Evolutionary conservation across 2,797 vertebrate genomes (phyloP), one percentile per base, ranked within the genome.

Genomic region (Myotis myotis): DNA sequence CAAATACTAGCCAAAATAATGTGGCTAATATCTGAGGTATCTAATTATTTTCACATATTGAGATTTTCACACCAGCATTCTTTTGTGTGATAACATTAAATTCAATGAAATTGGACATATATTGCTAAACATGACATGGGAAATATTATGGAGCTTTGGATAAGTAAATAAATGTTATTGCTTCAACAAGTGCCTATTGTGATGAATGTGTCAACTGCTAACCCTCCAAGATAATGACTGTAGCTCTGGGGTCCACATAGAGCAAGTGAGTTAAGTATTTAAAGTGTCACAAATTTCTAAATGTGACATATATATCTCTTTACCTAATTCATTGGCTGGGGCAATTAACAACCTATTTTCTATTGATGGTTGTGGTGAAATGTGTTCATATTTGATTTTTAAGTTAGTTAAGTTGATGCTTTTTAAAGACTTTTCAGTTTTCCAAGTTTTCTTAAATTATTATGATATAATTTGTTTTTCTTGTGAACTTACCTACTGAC

Each of bases 1-100:
- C 60, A 91, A 96, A 80, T 36, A 41, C 30, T 55, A 89, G 49
- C 70, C 93, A 57, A 76, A 87, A 70, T 68, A 66, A 83, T 4
- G 13, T 13, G 33, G 49, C 30, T 47, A 89, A 74, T 49, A 75
- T 15, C 49, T 30, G 83, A 87, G 60, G 15, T 20, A 84, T 85
- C 44, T 17, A 93, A 70, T 25, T n/a, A 57, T 71, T 79, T 78
- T 88, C 55, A 74, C 51, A 47, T 6, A 64, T 55, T 47, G 55
- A 87, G 62, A 49, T 38, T 71, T 71, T 87, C 36, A 15, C 7
- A 28, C 3, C 5, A 38, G 47, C 76, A 64, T 70, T 92, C 60
- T 36, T 76, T 20, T 89, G 53, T 80, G 13, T 79, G 60, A 68
- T 49, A 64, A 87, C 10, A 68, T 30, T 36, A 91, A 92, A 53